phyloP scores from a whole-genome alignment of 2,888 invertebrate genomes.

The Polydrusus pterygomalis region DNA sequence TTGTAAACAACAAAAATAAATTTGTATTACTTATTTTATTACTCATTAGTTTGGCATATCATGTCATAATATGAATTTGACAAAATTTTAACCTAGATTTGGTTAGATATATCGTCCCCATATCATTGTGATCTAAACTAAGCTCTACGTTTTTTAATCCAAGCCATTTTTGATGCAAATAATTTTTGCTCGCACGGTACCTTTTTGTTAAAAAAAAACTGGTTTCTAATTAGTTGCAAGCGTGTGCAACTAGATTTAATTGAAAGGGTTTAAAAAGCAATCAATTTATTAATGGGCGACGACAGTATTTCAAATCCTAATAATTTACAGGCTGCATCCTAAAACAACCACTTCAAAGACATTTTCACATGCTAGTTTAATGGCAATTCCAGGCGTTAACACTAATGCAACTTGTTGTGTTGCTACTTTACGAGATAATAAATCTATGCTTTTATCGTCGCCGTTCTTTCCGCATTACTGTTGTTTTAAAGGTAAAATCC shows the following conservation, averaged over 20 bases:
- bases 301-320: constrained; percentile 31
- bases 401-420: constrained; percentile 57
- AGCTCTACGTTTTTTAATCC: too few species aligned
- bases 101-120: too few species aligned
- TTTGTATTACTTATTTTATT: too few species aligned
- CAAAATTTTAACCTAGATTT: too few species aligned
- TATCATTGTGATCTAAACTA: too few species aligned
- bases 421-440: constrained; percentile 42
- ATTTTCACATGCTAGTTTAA: constrained; percentile 16
- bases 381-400: constrained; percentile 56
- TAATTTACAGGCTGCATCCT: constrained; percentile 37
- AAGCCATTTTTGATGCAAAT: too few species aligned
- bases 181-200: too few species aligned
- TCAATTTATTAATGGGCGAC: constrained; percentile 24
- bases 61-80: too few species aligned
- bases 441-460: constrained; percentile 43
- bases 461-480: constrained; percentile 45
- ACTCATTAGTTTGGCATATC: too few species aligned
- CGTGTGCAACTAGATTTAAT: neutral
- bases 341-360: constrained; percentile 41
- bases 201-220: too few species aligned
- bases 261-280: neutral
- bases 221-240: too few species aligned
- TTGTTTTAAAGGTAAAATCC: constrained; percentile 29
- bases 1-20: too few species aligned